phyloP scores from a whole-genome alignment of 2,113 vertebrate genomes.

The Mirza zaza region DNA sequence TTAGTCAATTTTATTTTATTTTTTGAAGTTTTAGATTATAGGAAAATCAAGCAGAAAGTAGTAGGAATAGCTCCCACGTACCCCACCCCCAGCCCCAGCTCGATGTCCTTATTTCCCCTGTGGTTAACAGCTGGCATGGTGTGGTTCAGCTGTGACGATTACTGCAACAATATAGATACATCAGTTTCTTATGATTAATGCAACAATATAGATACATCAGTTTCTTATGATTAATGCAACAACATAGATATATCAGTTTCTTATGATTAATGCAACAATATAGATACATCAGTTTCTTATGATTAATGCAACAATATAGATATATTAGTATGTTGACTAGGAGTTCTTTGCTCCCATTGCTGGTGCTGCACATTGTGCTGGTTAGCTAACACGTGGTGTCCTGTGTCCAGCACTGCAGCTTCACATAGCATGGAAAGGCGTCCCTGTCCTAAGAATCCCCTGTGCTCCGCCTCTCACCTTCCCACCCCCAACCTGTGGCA shows the following conservation, averaged over 20 bases:
- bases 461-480: fast-evolving
- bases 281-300: fast-evolving
- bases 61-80: neutral
- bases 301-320: fast-evolving
- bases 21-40: neutral
- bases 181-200: too few species aligned
- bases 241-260: too few species aligned
- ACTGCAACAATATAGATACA: too few species aligned
- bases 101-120: fast-evolving
- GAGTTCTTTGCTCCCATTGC: too few species aligned
- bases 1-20: neutral
- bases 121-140: fast-evolving
- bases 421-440: fast-evolving
- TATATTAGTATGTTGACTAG: fast-evolving
- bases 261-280: fast-evolving
- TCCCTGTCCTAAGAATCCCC: neutral
- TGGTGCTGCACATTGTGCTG: fast-evolving
- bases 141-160: fast-evolving
- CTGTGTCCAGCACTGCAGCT: fast-evolving
- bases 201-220: fast-evolving
- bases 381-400: fast-evolving
- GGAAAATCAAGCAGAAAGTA: neutral
- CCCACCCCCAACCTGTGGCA: fast-evolving
- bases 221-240: too few species aligned
- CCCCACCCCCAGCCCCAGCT: fast-evolving